Evolutionary conservation across 2,888 invertebrate genomes (phyloP), one percentile per base, ranked within the genome.

Genomic region (Protodeltote pygarga): DNA sequence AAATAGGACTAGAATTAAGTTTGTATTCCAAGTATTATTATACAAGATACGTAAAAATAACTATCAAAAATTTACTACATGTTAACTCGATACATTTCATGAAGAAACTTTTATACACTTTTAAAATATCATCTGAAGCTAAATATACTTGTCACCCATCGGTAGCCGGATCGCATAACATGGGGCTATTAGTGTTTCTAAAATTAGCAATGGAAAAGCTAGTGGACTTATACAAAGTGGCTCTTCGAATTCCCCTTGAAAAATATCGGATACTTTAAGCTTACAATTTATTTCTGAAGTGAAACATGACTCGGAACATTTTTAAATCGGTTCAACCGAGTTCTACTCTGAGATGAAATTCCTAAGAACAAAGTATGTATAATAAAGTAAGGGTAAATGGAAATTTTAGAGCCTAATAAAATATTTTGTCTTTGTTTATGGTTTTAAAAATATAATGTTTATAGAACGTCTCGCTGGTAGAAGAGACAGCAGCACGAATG

Each of bases 191-290:
- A 59, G 51, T 48, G 37, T 17, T 16, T 37, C 50, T 54, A 68
- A 63, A 65, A 65, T 68, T 65, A 69, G 32, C 49, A 14, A 32
- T 31, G 39, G 39, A 38, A 25, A 60, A 20, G 15, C 27, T 19
- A 28, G 9, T 8, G 25, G 29, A 34, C 37, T 35, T 17, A 24
- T 39, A 57, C 57, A 50, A 53, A 70, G 40, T 45, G 42, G 25
- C 50, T 33, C 33, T 41, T 49, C 15, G 37, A 57, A 65, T 66
- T 47, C 49, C 34, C 50, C 47, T 59, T 52, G 38, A 57, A 55
- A 40, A 57, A 57, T 66, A 71, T 71, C 59, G 67, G 62, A 67
- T 55, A 44, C 48, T 55, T n/a, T 63, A 66, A 62, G 46, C 41
- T 46, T 52, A 65, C 61, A 59, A 65, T 71, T 65, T 63, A 61